Conservation (phyloP, 2,888 invertebrate species). For the Aleiodes testaceus region DNA sequence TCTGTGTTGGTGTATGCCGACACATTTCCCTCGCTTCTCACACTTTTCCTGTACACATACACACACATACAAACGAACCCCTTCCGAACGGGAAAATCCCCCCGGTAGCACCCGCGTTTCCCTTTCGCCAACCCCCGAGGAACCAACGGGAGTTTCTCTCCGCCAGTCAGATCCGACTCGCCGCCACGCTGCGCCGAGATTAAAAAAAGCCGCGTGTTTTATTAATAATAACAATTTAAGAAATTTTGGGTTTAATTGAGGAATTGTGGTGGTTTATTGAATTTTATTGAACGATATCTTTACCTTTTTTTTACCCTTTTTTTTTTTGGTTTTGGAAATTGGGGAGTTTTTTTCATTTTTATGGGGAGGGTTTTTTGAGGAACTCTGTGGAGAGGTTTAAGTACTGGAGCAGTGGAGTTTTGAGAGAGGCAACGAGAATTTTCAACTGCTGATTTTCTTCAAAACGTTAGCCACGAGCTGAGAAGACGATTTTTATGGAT, state of each 20-base stretch:
- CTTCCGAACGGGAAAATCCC: constrained; percentile 49
- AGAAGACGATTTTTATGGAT: constrained; percentile 66
- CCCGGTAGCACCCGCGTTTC: constrained; percentile 54
- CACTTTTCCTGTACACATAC: constrained; percentile 3
- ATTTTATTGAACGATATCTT: too few relatives aligned
- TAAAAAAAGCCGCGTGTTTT: constrained; percentile 29
- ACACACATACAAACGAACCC: constrained; percentile 41
- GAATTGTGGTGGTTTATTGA: not conserved
- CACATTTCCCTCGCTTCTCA: not conserved
- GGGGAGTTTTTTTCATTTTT: too few relatives aligned
- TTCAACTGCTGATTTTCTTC: constrained; percentile 23
- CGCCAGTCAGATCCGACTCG: constrained; percentile 71
- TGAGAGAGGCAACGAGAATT: constrained; percentile 1
- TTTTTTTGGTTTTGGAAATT: too few relatives aligned
- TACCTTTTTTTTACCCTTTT: too few relatives aligned
- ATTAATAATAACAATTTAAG: constrained; percentile 15
- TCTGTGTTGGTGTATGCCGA: not conserved
- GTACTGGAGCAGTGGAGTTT: not conserved
- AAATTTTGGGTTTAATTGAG: not conserved
- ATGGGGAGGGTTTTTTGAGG: too few relatives aligned
- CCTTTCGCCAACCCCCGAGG: constrained; percentile 48
- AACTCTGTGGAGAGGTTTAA: constrained; percentile 5
- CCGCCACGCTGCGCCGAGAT: constrained; percentile 64
- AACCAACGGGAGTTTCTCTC: constrained; percentile 66
- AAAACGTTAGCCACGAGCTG: constrained; percentile 57